Evolutionary conservation across 1,140 invertebrate species (phyloP).

Genomic region (Psilanteris sp.): DNA sequence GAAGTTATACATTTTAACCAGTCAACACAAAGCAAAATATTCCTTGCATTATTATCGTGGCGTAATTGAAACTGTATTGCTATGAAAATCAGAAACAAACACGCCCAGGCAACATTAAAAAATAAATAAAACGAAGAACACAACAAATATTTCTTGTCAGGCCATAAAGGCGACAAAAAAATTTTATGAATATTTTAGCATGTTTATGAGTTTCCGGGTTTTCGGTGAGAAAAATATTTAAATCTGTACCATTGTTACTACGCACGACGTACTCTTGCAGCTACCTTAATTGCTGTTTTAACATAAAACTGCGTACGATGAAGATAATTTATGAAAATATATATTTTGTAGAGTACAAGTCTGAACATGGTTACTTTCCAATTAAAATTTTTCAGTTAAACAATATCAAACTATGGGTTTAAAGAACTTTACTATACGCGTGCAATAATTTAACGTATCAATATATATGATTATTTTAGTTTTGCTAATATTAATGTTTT

Average conservation of each 20-base stretch:
- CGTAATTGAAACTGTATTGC: slow-evolving; percentile 56
- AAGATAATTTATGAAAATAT: slow-evolving; percentile 42
- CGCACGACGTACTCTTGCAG: slow-evolving; percentile 3
- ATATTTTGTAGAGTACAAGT: too few relatives aligned
- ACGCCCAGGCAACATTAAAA: slow-evolving; percentile 24
- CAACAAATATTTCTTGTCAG: slow-evolving; percentile 52
- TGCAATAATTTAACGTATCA: too few relatives aligned
- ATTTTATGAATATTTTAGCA: slow-evolving; percentile 63
- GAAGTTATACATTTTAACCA: slow-evolving; percentile 44
- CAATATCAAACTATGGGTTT: too few relatives aligned
- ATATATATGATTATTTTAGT: too few relatives aligned
- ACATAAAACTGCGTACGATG: slow-evolving; percentile 38
- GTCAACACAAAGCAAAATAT: slow-evolving; percentile 44
- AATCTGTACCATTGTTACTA: slow-evolving; percentile 48
- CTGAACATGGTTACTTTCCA: too few relatives aligned
- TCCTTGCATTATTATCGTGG: slow-evolving; percentile 41
- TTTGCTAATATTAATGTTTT: too few relatives aligned
- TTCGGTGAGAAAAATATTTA: slow-evolving; percentile 59
- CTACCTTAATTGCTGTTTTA: slow-evolving; percentile 56
- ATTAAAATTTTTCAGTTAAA: too few relatives aligned
- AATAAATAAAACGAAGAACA: slow-evolving; percentile 24
- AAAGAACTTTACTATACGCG: too few relatives aligned
- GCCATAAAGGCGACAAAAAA: slow-evolving; percentile 56
- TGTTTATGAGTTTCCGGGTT: slow-evolving; percentile 55
- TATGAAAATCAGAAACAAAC: slow-evolving; percentile 47